A percentile compares a stretch with the other conserved stretches of the same genome.
These are phyloP conservation scores for Aphaenogaster floridana DNA, from an alignment of 1,140 invertebrate genomes.

Conservation along the genomic window DNA sequence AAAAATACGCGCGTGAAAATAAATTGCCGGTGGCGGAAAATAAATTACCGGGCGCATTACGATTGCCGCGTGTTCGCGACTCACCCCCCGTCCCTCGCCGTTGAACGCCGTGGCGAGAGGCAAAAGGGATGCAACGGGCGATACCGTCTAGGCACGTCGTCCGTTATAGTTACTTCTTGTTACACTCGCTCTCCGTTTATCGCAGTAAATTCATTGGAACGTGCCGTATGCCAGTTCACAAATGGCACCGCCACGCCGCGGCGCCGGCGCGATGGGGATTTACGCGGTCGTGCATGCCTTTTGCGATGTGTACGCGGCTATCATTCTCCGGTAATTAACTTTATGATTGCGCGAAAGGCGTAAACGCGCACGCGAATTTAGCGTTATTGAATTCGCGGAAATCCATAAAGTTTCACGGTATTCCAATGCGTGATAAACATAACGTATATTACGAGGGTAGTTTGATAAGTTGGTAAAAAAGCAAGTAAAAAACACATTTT, in stretches of 20 bases:
- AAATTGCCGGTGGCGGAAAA: slow-evolving; percentile 51
- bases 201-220: slow-evolving; percentile 62
- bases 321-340: slow-evolving; percentile 47
- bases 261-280: slow-evolving; percentile 31
- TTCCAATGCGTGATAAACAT: background rate
- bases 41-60: slow-evolving; percentile 53
- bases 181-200: slow-evolving; percentile 40
- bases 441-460: background rate
- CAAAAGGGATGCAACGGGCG: slow-evolving; percentile 38
- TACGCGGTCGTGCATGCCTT: slow-evolving; percentile 27
- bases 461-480: no score
- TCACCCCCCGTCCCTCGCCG: background rate
- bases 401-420: background rate
- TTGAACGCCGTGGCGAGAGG: background rate
- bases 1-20: slow-evolving; percentile 57
- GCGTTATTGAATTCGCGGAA: slow-evolving; percentile 15
- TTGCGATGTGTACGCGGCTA: background rate
- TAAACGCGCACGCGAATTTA: slow-evolving; percentile 9
- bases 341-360: slow-evolving; percentile 24
- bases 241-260: slow-evolving; percentile 31
- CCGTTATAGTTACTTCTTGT: slow-evolving; percentile 57
- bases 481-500: no score
- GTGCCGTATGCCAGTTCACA: slow-evolving; percentile 43
- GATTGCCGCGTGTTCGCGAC: slow-evolving; percentile 41
- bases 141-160: slow-evolving; percentile 53